Percentiles rank a stretch among this genome's conserved stretches.
Evolutionary conservation across 2,888 invertebrate genomes (phyloP).

Genomic region (Cosmia trapezina): DNA sequence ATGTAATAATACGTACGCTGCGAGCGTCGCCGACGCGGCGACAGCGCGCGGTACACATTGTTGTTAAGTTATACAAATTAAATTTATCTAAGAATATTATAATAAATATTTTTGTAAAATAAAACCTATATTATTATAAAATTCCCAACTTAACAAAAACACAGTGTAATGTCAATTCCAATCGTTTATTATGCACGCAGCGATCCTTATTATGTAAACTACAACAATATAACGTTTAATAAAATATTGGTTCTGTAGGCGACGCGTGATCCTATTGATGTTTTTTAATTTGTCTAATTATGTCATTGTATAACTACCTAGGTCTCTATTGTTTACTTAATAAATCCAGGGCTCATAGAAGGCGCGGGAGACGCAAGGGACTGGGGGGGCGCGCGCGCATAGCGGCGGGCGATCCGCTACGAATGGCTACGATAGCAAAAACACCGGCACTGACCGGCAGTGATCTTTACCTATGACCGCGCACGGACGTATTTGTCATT

Average conservation of each 20-base stretch:
- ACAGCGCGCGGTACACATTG: constrained; percentile 55
- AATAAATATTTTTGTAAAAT: constrained; percentile 68
- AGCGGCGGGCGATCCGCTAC: too few relatives aligned
- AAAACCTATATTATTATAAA: constrained; percentile 1
- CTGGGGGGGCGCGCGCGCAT: too few relatives aligned
- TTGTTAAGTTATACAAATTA: constrained; percentile 76
- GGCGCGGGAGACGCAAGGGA: too few relatives aligned
- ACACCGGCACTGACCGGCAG: too few relatives aligned
- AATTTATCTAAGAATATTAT: constrained; percentile 77
- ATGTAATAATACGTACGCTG: constrained; percentile 8
- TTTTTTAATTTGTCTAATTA: too few relatives aligned
- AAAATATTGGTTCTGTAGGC: constrained; percentile 55
- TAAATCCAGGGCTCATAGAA: too few relatives aligned
- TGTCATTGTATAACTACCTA: too few relatives aligned
- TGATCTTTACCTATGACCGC: too few relatives aligned
- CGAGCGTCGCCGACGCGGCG: not conserved
- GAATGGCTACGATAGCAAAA: too few relatives aligned
- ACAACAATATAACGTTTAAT: constrained; percentile 42
- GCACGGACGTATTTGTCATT: too few relatives aligned
- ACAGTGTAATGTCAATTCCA: constrained; percentile 9
- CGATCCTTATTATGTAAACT: constrained; percentile 6
- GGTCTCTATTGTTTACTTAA: too few relatives aligned
- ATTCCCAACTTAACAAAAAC: not conserved
- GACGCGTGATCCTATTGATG: too few relatives aligned
- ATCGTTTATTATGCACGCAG: constrained; percentile 47